These are phyloP conservation scores for Acropora yongei DNA, from an alignment of 64 coral and sea anemone species.

Conservation along the genomic window DNA sequence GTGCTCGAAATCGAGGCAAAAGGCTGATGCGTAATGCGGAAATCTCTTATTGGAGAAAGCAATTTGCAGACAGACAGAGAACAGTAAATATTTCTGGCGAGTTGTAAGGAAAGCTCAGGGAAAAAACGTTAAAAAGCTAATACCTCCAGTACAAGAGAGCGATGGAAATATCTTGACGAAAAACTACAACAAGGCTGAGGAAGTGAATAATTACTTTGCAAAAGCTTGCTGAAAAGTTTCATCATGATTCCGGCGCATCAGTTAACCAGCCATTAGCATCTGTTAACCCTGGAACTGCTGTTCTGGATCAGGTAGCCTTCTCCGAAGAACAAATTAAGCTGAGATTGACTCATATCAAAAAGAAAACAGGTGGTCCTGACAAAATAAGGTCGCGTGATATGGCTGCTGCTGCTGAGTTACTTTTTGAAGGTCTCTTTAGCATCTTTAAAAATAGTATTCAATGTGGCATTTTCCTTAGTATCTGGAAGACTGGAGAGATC, in stretches of 20 bases:
- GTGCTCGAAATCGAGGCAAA: neutral
- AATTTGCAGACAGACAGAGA: conserved; percentile 1
- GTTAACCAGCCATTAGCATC: neutral
- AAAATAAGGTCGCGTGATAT: too few species aligned
- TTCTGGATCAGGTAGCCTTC: neutral
- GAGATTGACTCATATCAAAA: neutral
- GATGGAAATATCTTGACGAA: conserved; percentile 8
- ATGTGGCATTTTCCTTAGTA: too few species aligned
- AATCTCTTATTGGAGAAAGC: neutral
- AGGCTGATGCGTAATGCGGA: conserved; percentile 8
- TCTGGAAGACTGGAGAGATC: too few species aligned
- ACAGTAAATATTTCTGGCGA: neutral
- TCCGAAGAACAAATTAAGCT: conserved; percentile 6
- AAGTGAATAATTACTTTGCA: conserved; percentile 4
- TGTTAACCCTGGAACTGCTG: neutral
- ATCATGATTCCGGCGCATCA: conserved; percentile 2
- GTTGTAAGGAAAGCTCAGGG: too few species aligned
- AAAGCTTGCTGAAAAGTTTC: conserved; percentile 12
- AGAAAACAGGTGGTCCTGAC: too few species aligned
- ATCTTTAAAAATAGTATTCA: too few species aligned
- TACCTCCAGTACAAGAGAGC: too few species aligned
- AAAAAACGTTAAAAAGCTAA: too few species aligned
- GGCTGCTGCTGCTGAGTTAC: too few species aligned
- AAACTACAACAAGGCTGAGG: conserved; percentile 8
- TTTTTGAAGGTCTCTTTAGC: too few species aligned